Evolutionary conservation across 2,797 vertebrate species (phyloP), one percentile per base, ranked within the genome.

Genomic region (Prionace glauca): DNA sequence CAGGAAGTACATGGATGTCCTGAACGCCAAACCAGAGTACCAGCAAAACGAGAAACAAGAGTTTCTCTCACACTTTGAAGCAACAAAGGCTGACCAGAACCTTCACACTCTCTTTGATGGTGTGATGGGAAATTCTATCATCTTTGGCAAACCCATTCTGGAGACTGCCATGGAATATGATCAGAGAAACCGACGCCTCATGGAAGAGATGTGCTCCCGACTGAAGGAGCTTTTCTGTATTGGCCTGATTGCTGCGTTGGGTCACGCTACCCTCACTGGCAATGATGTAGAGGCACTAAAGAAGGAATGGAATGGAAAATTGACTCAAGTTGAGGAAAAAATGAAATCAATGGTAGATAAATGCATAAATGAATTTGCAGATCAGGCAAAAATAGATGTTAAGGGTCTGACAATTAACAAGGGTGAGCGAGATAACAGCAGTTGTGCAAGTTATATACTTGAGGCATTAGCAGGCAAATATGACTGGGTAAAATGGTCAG

Each of bases 1-100:
- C 96, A 97, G 98, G 96, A 98, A 98, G 96, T 98, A 98, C 96
- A 98, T 98, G 98, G 98, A 98, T 96, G 97, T 98, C 96, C 97
- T 98, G 56, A 97, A 97, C 0, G 97, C 97, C 95, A 98, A 97
- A 77, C 97, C 97, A 1, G 97, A 98, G 95, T 98, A 97, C 96
- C 36, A 97, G 67, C 97, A 98, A 22, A 97, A 97, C 74, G 97
- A 98, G 96, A 98, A 98, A 96, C 97, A 97, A 96, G 96, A 96
- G 10, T 98, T 98, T 96, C 96, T 98, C 96, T 97, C 98, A 0
- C 97, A 98, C 96, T 98, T 98, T 24, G 96, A 79, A 67, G 97
- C 96, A 74, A 97, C 97, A 0, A 97, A 97, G 0, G 98, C 97
- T 0, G 97, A 98, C 45, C 98, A 98, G 96, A 98, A 98, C 96